A percentile compares a stretch with the other conserved stretches of the same genome.
Evolutionary conservation across 2,113 vertebrate species (phyloP).

Genomic region (Paratilapia polleni): DNA sequence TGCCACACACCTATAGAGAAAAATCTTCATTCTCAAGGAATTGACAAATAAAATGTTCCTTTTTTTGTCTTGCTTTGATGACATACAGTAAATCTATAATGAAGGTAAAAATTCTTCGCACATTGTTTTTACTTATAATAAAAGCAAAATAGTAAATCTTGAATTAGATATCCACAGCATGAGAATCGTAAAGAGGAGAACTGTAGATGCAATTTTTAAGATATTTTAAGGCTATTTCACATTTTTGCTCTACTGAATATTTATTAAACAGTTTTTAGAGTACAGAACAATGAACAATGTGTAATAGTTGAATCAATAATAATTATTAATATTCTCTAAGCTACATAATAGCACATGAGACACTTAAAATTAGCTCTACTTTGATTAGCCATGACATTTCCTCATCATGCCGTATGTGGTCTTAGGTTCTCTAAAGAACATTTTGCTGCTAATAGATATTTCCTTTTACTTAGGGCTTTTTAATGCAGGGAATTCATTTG

Average conservation of each 20-base stretch:
- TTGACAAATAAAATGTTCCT: constrained; percentile 1
- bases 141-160: neutral
- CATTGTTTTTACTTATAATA: neutral
- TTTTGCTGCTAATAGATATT: neutral
- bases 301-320: neutral
- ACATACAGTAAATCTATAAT: neutral
- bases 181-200: neutral
- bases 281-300: neutral
- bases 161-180: no score
- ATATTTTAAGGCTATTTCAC: neutral
- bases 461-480: neutral
- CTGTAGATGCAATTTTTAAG: neutral
- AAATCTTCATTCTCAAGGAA: constrained; percentile 1
- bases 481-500: neutral
- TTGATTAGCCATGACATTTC: neutral
- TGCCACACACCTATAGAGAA: constrained; percentile 37
- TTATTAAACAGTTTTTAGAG: neutral
- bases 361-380: neutral
- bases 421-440: neutral
- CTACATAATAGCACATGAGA: neutral
- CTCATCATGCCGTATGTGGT: neutral
- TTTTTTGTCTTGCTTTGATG: constrained; percentile 17
- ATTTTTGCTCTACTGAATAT: neutral
- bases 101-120: neutral
- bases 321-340: neutral